Conservation (phyloP, 2,888 invertebrate species). For the Nomada lathburiana region DNA sequence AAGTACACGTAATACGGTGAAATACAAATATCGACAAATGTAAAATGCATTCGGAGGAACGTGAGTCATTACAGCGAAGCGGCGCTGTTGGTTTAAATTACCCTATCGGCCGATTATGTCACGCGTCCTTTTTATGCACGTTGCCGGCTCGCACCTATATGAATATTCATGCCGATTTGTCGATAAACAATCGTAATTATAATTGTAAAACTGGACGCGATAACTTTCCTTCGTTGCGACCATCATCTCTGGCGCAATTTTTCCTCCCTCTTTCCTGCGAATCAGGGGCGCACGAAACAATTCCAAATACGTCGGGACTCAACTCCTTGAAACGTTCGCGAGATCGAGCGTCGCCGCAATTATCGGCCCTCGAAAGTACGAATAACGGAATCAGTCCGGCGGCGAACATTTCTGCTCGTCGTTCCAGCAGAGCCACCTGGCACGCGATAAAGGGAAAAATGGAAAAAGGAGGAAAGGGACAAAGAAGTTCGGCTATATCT, state of each 20-base stretch:
- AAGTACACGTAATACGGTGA: slow-evolving; percentile 31
- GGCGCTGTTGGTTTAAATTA: slow-evolving; percentile 48
- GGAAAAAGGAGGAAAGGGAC: background rate
- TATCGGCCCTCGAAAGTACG: too few species aligned
- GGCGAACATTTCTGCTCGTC: slow-evolving; percentile 7
- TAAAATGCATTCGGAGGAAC: slow-evolving; percentile 41
- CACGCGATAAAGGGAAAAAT: slow-evolving; percentile 6
- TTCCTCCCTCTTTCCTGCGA: too few species aligned
- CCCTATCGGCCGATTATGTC: slow-evolving; percentile 56
- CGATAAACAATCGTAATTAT: slow-evolving; percentile 55
- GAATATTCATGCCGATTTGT: slow-evolving; percentile 40
- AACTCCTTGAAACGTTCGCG: too few species aligned
- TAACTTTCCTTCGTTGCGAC: slow-evolving; percentile 1
- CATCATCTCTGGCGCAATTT: background rate
- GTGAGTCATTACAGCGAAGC: slow-evolving; percentile 44
- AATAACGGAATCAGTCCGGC: too few species aligned
- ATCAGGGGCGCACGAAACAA: too few species aligned
- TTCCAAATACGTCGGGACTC: too few species aligned
- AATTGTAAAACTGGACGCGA: slow-evolving; percentile 49
- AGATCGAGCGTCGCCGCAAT: too few species aligned
- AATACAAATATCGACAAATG: slow-evolving; percentile 55
- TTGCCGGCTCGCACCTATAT: background rate
- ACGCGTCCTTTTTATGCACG: slow-evolving; percentile 46
- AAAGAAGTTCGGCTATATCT: slow-evolving; percentile 44
- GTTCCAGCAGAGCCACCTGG: background rate